Percentiles rank a stretch among this genome's conserved stretches.
Conservation (phyloP, 2,113 vertebrate species). For the Bujurquina vittata region DNA sequence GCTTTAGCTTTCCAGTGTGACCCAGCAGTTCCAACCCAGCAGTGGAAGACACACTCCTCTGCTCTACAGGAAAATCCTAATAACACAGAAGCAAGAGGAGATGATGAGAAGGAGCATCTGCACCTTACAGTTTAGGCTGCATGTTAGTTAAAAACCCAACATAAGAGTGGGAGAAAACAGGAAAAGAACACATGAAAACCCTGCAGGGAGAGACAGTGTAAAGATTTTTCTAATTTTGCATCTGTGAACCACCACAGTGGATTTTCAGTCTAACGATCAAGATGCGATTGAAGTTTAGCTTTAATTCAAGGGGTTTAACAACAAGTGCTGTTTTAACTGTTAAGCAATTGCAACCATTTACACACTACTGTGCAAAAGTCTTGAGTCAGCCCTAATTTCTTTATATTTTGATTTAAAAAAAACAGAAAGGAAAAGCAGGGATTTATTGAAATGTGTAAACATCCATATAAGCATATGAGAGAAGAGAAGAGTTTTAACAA, state of each 20-base stretch:
- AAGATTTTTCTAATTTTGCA: neutral
- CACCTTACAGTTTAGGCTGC: conserved; percentile 36
- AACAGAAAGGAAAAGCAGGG: neutral
- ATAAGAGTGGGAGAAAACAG: neutral
- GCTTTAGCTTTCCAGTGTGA: conserved; percentile 70
- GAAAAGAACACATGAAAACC: neutral
- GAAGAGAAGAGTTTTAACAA: neutral
- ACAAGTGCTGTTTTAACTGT: neutral
- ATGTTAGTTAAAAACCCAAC: conserved; percentile 1
- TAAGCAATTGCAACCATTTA: neutral
- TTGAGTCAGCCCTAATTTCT: neutral
- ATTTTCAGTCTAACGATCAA: neutral
- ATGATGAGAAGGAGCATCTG: conserved; percentile 19
- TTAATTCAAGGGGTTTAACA: neutral
- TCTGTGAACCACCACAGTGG: neutral
- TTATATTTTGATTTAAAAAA: neutral
- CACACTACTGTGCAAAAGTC: neutral
- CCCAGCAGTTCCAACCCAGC: conserved; percentile 63
- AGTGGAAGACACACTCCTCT: conserved; percentile 64
- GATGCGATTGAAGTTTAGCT: neutral
- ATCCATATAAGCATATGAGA: neutral
- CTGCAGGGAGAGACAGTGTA: neutral
- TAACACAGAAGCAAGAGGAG: conserved; percentile 21
- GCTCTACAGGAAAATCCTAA: conserved; percentile 65
- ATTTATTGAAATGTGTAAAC: neutral